Conservation (phyloP, 2,797 vertebrate genomes). For the Notamacropus eugenii region DNA sequence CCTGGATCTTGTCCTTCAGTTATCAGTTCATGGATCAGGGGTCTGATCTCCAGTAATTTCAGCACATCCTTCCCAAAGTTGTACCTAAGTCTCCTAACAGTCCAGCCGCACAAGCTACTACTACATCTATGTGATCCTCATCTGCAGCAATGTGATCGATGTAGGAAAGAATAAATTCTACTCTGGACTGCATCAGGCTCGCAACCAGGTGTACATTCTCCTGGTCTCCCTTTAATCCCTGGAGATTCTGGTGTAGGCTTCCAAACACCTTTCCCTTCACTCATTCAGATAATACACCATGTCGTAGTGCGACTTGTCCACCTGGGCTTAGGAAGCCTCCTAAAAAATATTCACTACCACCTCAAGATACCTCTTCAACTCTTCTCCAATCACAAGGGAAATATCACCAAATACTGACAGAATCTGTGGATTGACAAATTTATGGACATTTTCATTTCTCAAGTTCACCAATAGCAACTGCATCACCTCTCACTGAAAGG, state of each 20-base stretch:
- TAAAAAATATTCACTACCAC: conserved; percentile 97
- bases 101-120: conserved; percentile 95
- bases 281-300: conserved; percentile 99
- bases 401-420: conserved; percentile 98
- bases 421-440: conserved; percentile 98
- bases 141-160: conserved; percentile 98
- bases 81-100: conserved; percentile 98
- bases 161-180: conserved; percentile 98
- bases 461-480: conserved; percentile 97
- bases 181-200: conserved; percentile 97
- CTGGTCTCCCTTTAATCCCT: conserved; percentile 98
- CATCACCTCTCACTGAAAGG: conserved; percentile 99
- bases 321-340: conserved; percentile 96
- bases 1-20: conserved; percentile 95
- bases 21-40: conserved; percentile 97
- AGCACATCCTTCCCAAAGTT: conserved; percentile 98
- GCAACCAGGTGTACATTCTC: conserved; percentile 99
- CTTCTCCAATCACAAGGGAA: conserved; percentile 96
- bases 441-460: conserved; percentile 97
- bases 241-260: conserved; percentile 98
- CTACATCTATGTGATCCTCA: conserved; percentile 96
- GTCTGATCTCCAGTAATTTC: conserved; percentile 96
- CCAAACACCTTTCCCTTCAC: conserved; percentile 96
- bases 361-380: conserved; percentile 98
- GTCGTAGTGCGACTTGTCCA: conserved; percentile 99